phyloP scores from a whole-genome alignment of 2,797 vertebrate genomes.

The Aythya fuligula region DNA sequence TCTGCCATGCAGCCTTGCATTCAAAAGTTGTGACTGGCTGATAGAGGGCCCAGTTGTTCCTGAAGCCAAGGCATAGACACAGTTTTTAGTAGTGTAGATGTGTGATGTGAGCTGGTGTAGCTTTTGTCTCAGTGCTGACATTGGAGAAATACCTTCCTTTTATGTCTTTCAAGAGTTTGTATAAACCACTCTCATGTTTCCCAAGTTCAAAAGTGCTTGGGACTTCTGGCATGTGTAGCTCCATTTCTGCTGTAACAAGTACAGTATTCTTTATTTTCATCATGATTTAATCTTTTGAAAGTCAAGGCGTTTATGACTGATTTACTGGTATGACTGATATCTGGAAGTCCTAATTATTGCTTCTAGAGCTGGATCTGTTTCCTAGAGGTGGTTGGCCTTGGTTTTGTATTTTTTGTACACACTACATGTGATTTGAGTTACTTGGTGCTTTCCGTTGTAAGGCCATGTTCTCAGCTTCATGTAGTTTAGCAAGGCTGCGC shows the following conservation, averaged over 20 bases:
- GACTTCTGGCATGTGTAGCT: not conserved
- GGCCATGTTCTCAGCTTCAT: not conserved
- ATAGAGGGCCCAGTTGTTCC: not conserved
- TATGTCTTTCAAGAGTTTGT: not conserved
- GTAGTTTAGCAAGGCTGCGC: not conserved
- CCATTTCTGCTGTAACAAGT: not conserved
- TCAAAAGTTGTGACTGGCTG: not conserved
- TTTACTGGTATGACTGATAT: not conserved
- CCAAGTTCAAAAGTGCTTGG: not conserved
- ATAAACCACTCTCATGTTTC: rapidly evolving
- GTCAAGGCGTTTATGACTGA: not conserved
- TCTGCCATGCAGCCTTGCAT: not conserved
- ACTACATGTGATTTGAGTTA: not conserved
- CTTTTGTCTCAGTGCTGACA: not conserved
- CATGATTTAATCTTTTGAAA: not conserved
- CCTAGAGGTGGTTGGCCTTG: not conserved
- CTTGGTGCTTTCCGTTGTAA: not conserved
- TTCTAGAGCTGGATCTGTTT: not conserved
- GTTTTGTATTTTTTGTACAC: rapidly evolving
- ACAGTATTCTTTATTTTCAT: not conserved
- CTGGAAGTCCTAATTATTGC: not conserved
- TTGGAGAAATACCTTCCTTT: not conserved
- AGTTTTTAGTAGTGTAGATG: not conserved
- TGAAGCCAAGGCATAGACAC: not conserved
- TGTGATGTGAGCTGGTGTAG: not conserved